Evolutionary conservation across 2,113 vertebrate species (phyloP), one percentile per base, ranked within the genome.

Genomic region (Calidris pugnax): DNA sequence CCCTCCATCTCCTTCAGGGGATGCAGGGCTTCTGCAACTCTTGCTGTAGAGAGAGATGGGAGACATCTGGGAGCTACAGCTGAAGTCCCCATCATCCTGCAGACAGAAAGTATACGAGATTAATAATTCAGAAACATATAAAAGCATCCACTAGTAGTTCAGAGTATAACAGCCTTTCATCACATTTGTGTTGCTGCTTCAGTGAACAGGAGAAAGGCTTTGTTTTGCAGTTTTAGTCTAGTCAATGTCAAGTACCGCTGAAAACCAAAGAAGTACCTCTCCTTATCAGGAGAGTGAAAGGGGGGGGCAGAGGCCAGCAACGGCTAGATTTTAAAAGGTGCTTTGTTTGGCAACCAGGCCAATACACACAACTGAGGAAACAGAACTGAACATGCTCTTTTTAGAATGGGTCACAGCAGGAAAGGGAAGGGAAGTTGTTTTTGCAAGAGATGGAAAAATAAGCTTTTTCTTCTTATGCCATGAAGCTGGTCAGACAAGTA

Each of bases 31-130:
- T 56, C 66, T 97, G 78, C 98, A 98, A 4, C 73, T 89, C 72
- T 99, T 99, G 30, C 98, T 98, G 76, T 98, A 99, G 33, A 99
- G 97, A 28, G 99, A 99, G 32, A 98, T 43, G 6, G 99, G 99
- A 95, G 99, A 99, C 95, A 94, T 97, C 96, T 98, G 98, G n/a
- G 98, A 98, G 87, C 96, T 97, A 41, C 98, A 98, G 69, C 97
- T 99, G 87, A 98, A 97, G 73, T 98, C 98, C 84, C 96, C 62
- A 60, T 99, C 99, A 92, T 99, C 99, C 99, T 99, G 83, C 9
- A 83, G 62, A 48, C 87, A 96, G 84, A 89, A 83, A 85, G 39
- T 66, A 59, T 9, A 48, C 3, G 71, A 71, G 28, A 66, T 17
- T 50, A 66, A 89, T 2, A 12, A 50, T 72, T n/a, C 55, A 91